These are phyloP conservation scores for Miniopterus natalensis DNA, from an alignment of 2,113 vertebrate genomes.

Conservation along the genomic window DNA sequence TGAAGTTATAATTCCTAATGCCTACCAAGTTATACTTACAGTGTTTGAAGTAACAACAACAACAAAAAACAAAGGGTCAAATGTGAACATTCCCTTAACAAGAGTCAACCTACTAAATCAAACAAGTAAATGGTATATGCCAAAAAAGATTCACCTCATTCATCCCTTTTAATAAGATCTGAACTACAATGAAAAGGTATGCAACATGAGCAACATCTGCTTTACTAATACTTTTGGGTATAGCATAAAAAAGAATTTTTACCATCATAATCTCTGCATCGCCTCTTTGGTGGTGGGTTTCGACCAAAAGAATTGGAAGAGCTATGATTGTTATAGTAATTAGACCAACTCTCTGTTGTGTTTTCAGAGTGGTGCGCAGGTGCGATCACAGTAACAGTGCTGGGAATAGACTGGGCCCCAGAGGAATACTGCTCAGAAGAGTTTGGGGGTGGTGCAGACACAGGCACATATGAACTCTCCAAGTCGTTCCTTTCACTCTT, in stretches of 20 bases:
- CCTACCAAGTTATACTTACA: not conserved
- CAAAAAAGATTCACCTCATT: not conserved
- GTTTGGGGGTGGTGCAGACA: slow-evolving; percentile 84
- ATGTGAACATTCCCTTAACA: not conserved
- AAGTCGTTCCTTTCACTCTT: slow-evolving; percentile 90
- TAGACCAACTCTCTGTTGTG: slow-evolving; percentile 98
- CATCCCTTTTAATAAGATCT: slow-evolving; percentile 36
- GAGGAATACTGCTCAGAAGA: slow-evolving; percentile 90
- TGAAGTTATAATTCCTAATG: not conserved
- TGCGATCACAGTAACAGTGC: slow-evolving; percentile 92
- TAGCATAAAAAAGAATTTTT: slow-evolving; percentile 70
- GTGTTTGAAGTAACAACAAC: not conserved
- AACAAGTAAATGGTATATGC: slow-evolving; percentile 41
- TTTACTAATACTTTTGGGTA: not conserved
- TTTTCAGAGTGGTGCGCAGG: slow-evolving; percentile 96
- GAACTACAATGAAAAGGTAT: not conserved
- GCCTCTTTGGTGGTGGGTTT: slow-evolving; percentile 93
- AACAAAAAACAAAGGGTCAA: slow-evolving; percentile 26
- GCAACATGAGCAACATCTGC: slow-evolving; percentile 16
- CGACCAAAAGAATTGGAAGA: slow-evolving; percentile 94
- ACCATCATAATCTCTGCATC: slow-evolving; percentile 99
- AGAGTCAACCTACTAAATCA: slow-evolving; percentile 29
- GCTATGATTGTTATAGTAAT: slow-evolving; percentile 94
- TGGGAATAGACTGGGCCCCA: slow-evolving; percentile 91
- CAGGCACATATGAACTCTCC: slow-evolving; percentile 91